phyloP scores from a whole-genome alignment of 2,888 invertebrate genomes.

The Pachycephus smyrnensis region DNA sequence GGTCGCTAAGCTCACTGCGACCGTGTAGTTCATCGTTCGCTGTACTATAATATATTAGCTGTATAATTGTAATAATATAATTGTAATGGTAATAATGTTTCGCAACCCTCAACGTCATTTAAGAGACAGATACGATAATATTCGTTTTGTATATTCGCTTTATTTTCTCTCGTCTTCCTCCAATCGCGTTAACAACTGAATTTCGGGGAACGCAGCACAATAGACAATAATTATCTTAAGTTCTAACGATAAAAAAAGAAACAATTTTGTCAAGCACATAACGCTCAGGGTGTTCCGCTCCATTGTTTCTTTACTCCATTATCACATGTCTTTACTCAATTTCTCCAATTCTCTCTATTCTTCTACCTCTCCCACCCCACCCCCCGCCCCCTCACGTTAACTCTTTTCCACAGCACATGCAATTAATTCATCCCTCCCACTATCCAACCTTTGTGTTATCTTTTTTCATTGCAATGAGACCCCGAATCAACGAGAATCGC shows the following conservation, averaged over 20 bases:
- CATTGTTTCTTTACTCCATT: constrained; percentile 8
- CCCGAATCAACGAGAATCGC: background rate
- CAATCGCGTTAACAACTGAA: constrained; percentile 54
- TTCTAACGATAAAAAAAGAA: constrained; percentile 55
- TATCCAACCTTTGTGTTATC: background rate
- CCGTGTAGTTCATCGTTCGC: constrained; percentile 13
- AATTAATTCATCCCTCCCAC: background rate
- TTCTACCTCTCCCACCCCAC: constrained; percentile 1
- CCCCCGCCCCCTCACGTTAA: background rate
- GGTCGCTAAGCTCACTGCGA: constrained; percentile 20
- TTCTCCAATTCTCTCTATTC: background rate
- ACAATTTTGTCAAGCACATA: constrained; percentile 45
- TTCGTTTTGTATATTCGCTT: constrained; percentile 41
- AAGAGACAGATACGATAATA: constrained; percentile 55
- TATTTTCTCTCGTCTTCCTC: constrained; percentile 31
- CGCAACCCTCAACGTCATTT: constrained; percentile 58
- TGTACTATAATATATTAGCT: constrained; percentile 40
- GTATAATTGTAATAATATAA: constrained; percentile 59
- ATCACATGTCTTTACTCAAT: background rate
- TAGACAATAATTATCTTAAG: constrained; percentile 53
- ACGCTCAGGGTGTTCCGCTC: constrained; percentile 4
- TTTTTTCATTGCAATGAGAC: background rate
- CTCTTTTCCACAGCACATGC: background rate
- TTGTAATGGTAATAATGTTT: constrained; percentile 57
- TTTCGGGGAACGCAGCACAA: constrained; percentile 52